Conservation (phyloP, 1,140 invertebrate species). For the Drosophila nikananu region DNA sequence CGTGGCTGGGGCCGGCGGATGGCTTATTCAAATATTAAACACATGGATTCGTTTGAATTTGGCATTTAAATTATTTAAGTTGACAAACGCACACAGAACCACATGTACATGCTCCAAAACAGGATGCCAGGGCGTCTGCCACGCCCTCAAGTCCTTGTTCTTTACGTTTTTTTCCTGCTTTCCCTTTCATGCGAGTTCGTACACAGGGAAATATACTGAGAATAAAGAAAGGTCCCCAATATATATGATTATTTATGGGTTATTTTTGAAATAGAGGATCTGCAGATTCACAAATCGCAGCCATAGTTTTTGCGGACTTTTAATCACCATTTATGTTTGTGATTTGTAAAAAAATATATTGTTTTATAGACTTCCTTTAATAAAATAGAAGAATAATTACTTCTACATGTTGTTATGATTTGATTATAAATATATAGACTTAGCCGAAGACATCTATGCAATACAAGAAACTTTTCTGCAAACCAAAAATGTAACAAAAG, state of each 20-base stretch:
- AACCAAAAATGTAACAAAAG: background rate
- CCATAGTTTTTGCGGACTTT: background rate
- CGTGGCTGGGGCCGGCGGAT: constrained; percentile 21
- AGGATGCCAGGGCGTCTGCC: constrained; percentile 47
- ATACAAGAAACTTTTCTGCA: background rate
- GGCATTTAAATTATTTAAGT: constrained; percentile 83
- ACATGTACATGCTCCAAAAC: constrained; percentile 20
- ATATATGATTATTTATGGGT: background rate
- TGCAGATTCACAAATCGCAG: background rate
- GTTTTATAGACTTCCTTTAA: background rate
- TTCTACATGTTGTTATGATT: background rate
- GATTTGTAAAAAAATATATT: background rate
- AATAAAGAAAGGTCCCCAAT: background rate
- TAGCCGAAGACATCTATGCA: background rate
- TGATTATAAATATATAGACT: background rate
- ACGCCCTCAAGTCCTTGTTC: constrained; percentile 59
- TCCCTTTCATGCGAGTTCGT: constrained; percentile 51
- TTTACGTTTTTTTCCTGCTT: constrained; percentile 37
- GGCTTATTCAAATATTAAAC: constrained; percentile 75
- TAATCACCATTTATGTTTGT: background rate
- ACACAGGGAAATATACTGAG: constrained; percentile 27
- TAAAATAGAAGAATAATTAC: background rate
- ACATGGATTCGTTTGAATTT: constrained; percentile 76
- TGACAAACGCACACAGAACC: constrained; percentile 58
- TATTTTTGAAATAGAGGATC: background rate